Evolutionary conservation across 2,888 invertebrate genomes (phyloP).

Genomic region (Campoplex nolae): DNA sequence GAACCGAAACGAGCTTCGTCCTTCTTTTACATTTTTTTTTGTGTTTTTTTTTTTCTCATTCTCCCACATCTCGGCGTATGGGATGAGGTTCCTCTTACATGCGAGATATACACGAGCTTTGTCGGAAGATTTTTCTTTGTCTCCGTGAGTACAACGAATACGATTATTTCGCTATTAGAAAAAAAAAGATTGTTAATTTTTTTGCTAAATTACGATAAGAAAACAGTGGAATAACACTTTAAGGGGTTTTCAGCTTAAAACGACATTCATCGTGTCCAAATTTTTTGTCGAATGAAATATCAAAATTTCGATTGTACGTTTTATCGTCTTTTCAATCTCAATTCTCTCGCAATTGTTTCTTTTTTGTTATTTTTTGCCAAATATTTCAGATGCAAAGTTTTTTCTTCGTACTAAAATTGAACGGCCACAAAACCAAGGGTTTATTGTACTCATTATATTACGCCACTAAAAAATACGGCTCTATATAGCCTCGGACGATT

Average conservation of each 20-base stretch:
- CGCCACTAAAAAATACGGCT: conserved; percentile 27
- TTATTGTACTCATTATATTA: conserved; percentile 16
- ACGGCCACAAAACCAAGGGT: conserved; percentile 1
- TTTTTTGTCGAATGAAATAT: not conserved
- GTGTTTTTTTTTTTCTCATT: conserved; percentile 37
- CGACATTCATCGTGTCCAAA: not conserved
- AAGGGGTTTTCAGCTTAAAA: not conserved
- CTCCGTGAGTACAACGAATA: not conserved
- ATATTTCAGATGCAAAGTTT: not conserved
- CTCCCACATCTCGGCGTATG: conserved; percentile 1
- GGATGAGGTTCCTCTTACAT: not conserved
- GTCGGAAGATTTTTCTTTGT: conserved; percentile 24
- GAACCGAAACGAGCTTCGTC: conserved; percentile 50
- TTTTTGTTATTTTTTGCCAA: not conserved
- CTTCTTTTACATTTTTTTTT: conserved; percentile 37
- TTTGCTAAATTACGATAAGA: not conserved
- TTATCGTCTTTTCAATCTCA: not conserved
- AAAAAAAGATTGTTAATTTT: not conserved
- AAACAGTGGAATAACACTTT: not conserved
- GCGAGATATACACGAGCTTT: conserved; percentile 9
- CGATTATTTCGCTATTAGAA: not conserved
- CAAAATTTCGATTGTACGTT: not conserved
- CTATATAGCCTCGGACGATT: conserved; percentile 39
- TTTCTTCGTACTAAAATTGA: not conserved
- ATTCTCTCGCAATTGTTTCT: not conserved